These are phyloP conservation scores for Semaprochilodus insignis DNA, from an alignment of 2,797 vertebrate genomes.

Conservation along the genomic window DNA sequence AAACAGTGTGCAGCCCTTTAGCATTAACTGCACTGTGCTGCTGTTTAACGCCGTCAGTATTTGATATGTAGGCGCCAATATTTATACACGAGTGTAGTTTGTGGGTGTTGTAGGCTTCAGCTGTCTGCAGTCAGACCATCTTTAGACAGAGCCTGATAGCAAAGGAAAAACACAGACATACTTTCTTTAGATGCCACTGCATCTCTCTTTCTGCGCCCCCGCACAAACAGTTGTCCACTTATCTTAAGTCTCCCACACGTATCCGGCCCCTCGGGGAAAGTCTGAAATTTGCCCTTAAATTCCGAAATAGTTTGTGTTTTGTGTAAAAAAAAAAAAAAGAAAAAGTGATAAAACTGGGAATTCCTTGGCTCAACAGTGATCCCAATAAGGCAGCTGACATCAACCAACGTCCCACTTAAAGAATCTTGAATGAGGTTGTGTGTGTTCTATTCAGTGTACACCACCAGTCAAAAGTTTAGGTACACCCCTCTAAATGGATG, in stretches of 20 bases:
- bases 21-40: too few species aligned
- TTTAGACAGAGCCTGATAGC: too few species aligned
- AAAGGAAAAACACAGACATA: too few species aligned
- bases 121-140: too few species aligned
- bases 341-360: background rate
- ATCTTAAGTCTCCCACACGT: background rate
- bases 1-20: too few species aligned
- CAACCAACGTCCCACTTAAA: background rate
- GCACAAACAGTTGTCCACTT: background rate
- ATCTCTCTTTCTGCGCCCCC: background rate
- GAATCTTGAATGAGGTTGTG: background rate
- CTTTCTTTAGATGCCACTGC: too few species aligned
- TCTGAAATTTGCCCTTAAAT: background rate
- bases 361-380: background rate
- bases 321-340: background rate
- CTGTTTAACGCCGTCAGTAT: too few species aligned
- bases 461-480: too few species aligned
- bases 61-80: too few species aligned
- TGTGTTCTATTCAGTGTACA: background rate
- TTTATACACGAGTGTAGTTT: too few species aligned
- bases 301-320: background rate
- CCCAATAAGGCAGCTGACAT: background rate
- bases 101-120: too few species aligned
- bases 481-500: too few species aligned
- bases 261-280: background rate